phyloP scores from a whole-genome alignment of 2,113 vertebrate species.

The Pardalotus punctatus region DNA sequence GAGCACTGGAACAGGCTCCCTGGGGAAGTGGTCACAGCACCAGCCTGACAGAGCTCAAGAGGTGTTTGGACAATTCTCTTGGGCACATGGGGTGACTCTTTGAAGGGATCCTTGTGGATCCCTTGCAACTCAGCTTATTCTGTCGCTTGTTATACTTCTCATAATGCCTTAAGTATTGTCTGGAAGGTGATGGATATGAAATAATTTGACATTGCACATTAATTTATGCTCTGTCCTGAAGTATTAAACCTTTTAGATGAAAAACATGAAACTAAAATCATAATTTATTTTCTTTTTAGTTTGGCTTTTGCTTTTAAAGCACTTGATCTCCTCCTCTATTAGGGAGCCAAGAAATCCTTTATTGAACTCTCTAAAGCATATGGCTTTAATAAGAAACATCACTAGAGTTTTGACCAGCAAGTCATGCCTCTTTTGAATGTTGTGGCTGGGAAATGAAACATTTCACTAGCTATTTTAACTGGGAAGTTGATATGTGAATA shows the following conservation, averaged over 20 bases:
- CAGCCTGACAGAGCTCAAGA: not conserved
- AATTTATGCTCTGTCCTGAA: not conserved
- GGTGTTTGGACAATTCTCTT: not conserved
- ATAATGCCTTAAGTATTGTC: not conserved
- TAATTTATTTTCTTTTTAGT: not conserved
- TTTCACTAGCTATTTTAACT: constrained; percentile 24
- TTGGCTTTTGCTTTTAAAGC: not conserved
- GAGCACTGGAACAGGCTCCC: too few relatives aligned
- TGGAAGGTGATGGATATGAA: not conserved
- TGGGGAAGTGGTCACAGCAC: not conserved
- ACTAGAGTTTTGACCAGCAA: not conserved
- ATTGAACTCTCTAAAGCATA: not conserved
- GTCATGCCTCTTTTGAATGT: not conserved
- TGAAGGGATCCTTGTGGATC: not conserved
- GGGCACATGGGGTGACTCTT: not conserved
- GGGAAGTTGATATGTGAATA: not conserved
- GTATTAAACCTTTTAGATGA: not conserved
- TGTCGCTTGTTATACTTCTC: not conserved
- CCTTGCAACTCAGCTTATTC: not conserved
- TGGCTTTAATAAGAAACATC: not conserved
- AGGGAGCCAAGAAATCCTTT: not conserved
- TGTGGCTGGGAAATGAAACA: constrained; percentile 16
- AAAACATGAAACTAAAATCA: not conserved
- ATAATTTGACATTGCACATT: not conserved
- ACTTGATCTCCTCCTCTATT: not conserved